Evolutionary conservation across 2,797 vertebrate genomes (phyloP), one percentile per base, ranked within the genome.

Genomic region (Mus minutoides): DNA sequence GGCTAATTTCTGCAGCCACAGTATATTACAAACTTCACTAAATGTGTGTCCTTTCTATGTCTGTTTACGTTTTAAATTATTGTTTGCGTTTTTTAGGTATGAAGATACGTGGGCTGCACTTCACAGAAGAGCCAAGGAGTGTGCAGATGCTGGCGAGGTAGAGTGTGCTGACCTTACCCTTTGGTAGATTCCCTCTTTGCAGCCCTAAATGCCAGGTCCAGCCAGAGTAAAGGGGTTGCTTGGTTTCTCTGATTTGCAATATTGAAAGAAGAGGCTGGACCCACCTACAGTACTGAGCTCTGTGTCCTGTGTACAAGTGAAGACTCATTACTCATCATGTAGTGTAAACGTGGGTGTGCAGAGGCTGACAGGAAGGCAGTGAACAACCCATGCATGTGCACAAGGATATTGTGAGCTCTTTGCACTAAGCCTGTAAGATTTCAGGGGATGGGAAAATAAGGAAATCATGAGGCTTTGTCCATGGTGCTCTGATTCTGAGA

Each of bases 21-120:
- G 16, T 76, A 24, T 95, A 19, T 95, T 96, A 86, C 40, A 88
- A 24, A 52, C 52, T 92, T 22, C 92, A 71, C 56, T 91, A 56
- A 22, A 34, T 77, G 60, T 75, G 29, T 90, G 67, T 94, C 58
- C 88, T 89, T 94, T 95, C 31, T 46, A 58, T 62, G 3, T 92
- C 34, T 79, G 6, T 83, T 93, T 83, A 3, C 34, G 83, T 94
- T 96, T 89, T 86, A 46, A 91, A 37, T 89, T 58, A 13, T 52
- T 91, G 37, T 90, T 97, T 71, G 56, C 0, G 91, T 97, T 90
- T 90, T 97, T 84, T 86, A 99, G 99, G 90, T 99, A 99, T 98
- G 99, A 99, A 98, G 99, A 99, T 92, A 99, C 98, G 11, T 99
- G 99, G 99, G 99, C 99, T 98, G 97, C 98, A 54, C 99, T 99